These are phyloP conservation scores for Myotis daubentonii DNA, from an alignment of 2,797 vertebrate genomes.

Conservation along the genomic window DNA sequence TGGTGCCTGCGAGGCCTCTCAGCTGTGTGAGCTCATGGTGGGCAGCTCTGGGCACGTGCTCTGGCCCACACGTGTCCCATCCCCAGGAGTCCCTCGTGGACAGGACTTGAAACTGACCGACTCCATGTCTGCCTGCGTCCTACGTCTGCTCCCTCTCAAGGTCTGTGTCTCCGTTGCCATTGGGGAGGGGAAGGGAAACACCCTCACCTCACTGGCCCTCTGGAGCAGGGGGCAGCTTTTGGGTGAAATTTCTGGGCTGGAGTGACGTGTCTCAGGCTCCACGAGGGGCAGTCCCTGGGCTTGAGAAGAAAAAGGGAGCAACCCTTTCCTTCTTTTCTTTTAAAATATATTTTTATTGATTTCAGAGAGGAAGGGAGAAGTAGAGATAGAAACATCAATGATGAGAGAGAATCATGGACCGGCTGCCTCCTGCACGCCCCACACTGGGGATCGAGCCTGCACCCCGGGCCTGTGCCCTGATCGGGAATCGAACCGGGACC, in stretches of 20 bases:
- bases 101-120: not conserved
- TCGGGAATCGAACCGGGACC: too few species aligned
- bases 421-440: too few species aligned
- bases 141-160: not conserved
- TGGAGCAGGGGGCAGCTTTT: not conserved
- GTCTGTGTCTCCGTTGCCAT: not conserved
- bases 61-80: rapidly evolving
- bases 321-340: too few species aligned
- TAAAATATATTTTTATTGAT: too few species aligned
- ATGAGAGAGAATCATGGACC: too few species aligned
- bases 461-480: too few species aligned
- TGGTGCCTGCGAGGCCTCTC: not conserved
- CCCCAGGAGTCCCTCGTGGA: not conserved
- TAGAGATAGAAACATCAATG: too few species aligned
- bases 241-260: not conserved
- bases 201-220: too few species aligned
- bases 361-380: too few species aligned
- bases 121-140: not conserved
- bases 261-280: not conserved
- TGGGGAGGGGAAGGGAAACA: not conserved
- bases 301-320: too few species aligned
- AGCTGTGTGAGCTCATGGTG: not conserved
- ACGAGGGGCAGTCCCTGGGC: too few species aligned
- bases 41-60: rapidly evolving
- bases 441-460: too few species aligned